Conservation (phyloP, 1,140 invertebrate species). For the Phymastichus coffea region DNA sequence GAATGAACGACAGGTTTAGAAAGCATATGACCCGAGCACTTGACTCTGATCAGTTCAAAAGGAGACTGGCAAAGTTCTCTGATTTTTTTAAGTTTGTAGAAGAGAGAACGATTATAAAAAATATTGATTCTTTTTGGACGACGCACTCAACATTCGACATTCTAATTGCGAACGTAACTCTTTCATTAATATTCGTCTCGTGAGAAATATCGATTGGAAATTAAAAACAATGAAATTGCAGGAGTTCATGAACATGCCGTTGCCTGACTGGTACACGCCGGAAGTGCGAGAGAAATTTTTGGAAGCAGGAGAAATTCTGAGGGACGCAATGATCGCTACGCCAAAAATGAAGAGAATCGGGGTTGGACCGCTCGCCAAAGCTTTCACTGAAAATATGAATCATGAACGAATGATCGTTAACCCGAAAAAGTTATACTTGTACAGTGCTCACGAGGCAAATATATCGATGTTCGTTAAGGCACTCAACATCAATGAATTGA, state of each 20-base stretch:
- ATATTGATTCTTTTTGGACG: too few relatives aligned
- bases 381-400: constrained; percentile 11
- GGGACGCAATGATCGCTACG: neutral
- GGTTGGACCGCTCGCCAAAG: neutral
- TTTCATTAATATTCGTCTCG: too few relatives aligned
- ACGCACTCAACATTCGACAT: too few relatives aligned
- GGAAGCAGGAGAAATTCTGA: neutral
- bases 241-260: too few relatives aligned
- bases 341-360: neutral
- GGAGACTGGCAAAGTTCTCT: neutral
- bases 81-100: too few relatives aligned
- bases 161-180: neutral
- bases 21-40: neutral
- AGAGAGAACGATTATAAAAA: too few relatives aligned
- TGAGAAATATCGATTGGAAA: too few relatives aligned
- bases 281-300: neutral
- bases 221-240: too few relatives aligned
- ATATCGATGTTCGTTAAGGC: constrained; percentile 7
- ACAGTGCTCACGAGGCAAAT: constrained; percentile 15
- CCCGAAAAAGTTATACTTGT: constrained; percentile 3
- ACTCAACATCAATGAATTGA: neutral
- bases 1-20: neutral
- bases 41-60: neutral
- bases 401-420: neutral
- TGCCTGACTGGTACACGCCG: constrained; percentile 6